phyloP scores from a whole-genome alignment of 2,888 invertebrate species.

The Athalia rosae region DNA sequence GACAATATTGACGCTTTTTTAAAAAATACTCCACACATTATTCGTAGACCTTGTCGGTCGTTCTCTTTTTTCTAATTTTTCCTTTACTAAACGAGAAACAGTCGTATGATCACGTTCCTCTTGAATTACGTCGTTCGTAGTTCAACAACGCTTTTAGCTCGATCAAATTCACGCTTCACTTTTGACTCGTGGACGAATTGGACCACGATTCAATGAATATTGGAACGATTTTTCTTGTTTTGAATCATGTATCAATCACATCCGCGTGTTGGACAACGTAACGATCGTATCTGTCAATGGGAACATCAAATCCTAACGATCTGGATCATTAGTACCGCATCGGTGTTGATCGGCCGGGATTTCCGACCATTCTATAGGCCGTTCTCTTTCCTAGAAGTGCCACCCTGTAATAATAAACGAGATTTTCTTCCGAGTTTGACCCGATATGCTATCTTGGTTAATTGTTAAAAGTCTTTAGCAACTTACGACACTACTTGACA shows the following conservation, averaged over 20 bases:
- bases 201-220: no score
- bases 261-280: no score
- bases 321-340: no score
- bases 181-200: no score
- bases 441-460: neutral
- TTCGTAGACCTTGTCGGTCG: neutral
- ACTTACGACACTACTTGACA: conserved; percentile 78
- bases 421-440: neutral
- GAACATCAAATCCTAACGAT: no score
- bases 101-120: conserved; percentile 10
- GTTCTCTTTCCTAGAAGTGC: conserved; percentile 54
- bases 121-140: neutral
- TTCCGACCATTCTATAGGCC: neutral
- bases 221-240: no score
- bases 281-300: no score
- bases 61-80: neutral
- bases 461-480: neutral
- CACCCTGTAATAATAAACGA: conserved; percentile 53
- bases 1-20: neutral
- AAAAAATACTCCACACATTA: neutral
- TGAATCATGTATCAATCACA: no score
- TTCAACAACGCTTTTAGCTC: neutral
- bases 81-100: conserved; percentile 9
- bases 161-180: neutral
- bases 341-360: conserved; percentile 20